These are phyloP conservation scores for Drosophila phalerata DNA, from an alignment of 2,888 invertebrate genomes.

Conservation along the genomic window DNA sequence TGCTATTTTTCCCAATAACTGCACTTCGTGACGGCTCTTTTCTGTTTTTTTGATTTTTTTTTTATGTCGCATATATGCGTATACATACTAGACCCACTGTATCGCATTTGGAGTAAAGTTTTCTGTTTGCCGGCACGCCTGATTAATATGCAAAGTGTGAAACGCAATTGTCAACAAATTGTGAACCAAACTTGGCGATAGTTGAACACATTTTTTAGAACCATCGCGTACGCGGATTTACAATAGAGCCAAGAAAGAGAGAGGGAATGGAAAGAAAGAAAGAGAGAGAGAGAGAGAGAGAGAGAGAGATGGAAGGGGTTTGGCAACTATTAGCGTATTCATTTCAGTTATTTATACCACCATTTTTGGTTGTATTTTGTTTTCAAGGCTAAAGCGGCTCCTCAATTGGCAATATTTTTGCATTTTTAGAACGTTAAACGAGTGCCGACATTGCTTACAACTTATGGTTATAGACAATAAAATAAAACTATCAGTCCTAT, in stretches of 20 bases:
- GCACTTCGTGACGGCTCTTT: slow-evolving; percentile 23
- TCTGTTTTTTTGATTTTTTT: neutral
- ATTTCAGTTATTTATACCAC: slow-evolving; percentile 5
- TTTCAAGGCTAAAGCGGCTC: slow-evolving; percentile 28
- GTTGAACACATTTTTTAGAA: slow-evolving; percentile 47
- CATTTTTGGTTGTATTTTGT: slow-evolving; percentile 1
- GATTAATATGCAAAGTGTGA: slow-evolving; percentile 78
- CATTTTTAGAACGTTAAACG: slow-evolving; percentile 25
- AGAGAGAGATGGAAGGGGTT: neutral
- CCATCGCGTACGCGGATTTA: neutral
- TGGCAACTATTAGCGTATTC: neutral
- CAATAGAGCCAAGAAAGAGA: neutral
- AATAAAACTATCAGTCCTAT: slow-evolving; percentile 24
- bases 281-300: neutral
- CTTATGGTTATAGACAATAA: slow-evolving; percentile 4
- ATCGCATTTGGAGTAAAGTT: slow-evolving; percentile 9
- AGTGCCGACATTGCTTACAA: slow-evolving; percentile 11
- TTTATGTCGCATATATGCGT: neutral
- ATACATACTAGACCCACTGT: slow-evolving; percentile 26
- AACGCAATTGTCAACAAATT: slow-evolving; percentile 80
- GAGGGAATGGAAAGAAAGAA: neutral
- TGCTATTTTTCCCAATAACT: slow-evolving; percentile 16
- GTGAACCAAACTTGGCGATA: slow-evolving; percentile 71
- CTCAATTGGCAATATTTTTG: slow-evolving; percentile 4
- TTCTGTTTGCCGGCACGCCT: slow-evolving; percentile 40